phyloP scores from a whole-genome alignment of 1,140 invertebrate species.

The Contarinia nasturtii region DNA sequence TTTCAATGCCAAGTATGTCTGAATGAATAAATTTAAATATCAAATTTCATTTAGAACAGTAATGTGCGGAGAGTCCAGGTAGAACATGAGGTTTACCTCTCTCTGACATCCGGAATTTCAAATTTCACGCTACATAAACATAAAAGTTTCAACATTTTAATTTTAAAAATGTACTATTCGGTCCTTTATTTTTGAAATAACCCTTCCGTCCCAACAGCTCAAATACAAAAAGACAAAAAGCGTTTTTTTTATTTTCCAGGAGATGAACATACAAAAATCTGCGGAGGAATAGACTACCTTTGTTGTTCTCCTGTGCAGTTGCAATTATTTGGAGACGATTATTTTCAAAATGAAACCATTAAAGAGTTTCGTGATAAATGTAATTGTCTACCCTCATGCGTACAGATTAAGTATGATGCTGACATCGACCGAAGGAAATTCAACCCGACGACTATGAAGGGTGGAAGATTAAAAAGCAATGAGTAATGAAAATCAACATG shows the following conservation, averaged over 20 bases:
- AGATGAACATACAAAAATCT: conserved; percentile 22
- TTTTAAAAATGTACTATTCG: too few relatives aligned
- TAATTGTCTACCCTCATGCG: conserved; percentile 37
- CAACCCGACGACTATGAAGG: conserved; percentile 19
- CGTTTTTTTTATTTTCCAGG: conserved; percentile 18
- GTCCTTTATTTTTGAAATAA: too few relatives aligned
- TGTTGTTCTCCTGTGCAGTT: conserved; percentile 14
- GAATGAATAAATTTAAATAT: not conserved
- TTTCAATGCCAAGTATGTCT: conserved; percentile 42
- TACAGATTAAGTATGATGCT: conserved; percentile 32
- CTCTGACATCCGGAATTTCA: too few relatives aligned
- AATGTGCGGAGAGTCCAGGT: too few relatives aligned
- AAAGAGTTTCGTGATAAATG: conserved; percentile 24
- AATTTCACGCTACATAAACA: too few relatives aligned
- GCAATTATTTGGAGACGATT: conserved; percentile 17
- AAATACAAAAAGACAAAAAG: too few relatives aligned
- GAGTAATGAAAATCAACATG: not conserved
- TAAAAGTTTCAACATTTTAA: too few relatives aligned
- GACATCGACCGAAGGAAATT: conserved; percentile 36
- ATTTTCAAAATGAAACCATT: conserved; percentile 12
- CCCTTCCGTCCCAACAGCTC: too few relatives aligned
- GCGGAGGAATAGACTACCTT: conserved; percentile 21
- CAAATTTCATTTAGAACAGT: conserved; percentile 9
- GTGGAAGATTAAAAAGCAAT: too few relatives aligned
- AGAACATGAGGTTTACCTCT: too few relatives aligned